Conservation (phyloP, 2,797 vertebrate species). For the Clarias pachynema region DNA sequence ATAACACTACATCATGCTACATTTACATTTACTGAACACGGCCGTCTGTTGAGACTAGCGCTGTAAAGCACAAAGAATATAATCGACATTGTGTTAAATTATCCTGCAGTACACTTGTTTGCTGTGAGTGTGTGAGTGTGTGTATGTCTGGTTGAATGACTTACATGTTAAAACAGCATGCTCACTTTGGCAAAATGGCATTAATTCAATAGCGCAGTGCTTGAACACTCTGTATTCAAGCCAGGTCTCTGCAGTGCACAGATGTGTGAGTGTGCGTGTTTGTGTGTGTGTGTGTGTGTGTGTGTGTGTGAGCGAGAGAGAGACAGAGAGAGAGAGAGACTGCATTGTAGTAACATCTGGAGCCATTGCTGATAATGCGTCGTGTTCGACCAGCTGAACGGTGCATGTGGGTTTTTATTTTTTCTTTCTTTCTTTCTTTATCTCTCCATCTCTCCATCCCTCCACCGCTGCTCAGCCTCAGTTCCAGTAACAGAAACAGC, state of each 20-base stretch:
- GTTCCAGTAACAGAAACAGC: constrained; percentile 43
- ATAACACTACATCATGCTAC: neutral
- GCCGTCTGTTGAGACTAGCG: neutral
- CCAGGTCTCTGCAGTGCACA: constrained; percentile 9
- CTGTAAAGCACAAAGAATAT: neutral
- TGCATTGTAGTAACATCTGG: constrained; percentile 30
- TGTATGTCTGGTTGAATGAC: neutral
- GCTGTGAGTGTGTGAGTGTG: constrained; percentile 16
- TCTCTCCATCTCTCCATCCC: constrained; percentile 10
- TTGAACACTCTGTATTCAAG: constrained; percentile 22
- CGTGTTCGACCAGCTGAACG: constrained; percentile 43
- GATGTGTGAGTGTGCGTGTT: constrained; percentile 19
- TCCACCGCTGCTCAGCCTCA: constrained; percentile 34
- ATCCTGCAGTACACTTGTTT: neutral
- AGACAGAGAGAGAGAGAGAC: neutral
- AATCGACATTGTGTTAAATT: neutral
- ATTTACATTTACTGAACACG: neutral
- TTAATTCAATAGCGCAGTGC: constrained; percentile 15
- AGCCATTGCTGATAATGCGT: constrained; percentile 35
- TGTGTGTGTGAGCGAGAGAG: neutral
- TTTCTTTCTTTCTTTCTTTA: constrained; percentile 39
- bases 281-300: neutral
- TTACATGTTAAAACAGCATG: neutral
- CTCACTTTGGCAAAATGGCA: constrained; percentile 16
- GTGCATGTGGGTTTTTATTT: constrained; percentile 10